Evolutionary conservation across 2,888 invertebrate species (phyloP), one percentile per base, ranked within the genome.

Genomic region (Pterostichus niger): DNA sequence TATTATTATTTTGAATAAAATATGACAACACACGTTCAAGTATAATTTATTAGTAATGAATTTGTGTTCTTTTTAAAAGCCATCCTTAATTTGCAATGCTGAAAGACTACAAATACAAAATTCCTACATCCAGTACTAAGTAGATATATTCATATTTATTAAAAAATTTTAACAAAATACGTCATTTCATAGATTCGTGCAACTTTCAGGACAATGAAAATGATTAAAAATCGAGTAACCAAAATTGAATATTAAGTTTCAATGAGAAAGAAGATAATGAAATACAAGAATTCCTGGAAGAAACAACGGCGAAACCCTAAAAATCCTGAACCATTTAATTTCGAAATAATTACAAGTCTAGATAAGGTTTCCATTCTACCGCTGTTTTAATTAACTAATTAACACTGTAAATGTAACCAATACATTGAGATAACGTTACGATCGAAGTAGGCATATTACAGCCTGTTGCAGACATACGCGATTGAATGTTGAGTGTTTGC

Each of bases 301-400:
- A 64, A 61, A 31, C 15, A 61, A 61, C 31, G 24, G 6, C 6
- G 64, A 64, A 64, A 13, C 64, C 64, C 33, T 64, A 64, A 40
- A 64, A 64, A 64, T 40, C 64, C 33, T 13, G 33, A 11, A 6
- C 6, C 54, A 31, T 64, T 64, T 35, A 64, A 64, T 35, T 40
- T 64, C 11, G 64, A 64, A 64, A 64, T 64, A 64, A 64, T 64
- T 64, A 64, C 64, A 64, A 64, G 40, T 59, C 35, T 13, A 46
- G 24, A 24, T 49, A 46, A 73, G 73, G 73, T 35, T 73, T 73
- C 73, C 10, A 24, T 46, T 46, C 49, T 13, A 40, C 35, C 68
- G 46, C 17, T 40, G 68, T 46, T 73, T 73, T 73, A 73, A 49
- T 73, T 73, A 73, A 73, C 24, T 73, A 44, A 73, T 73, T 73